Percentiles rank a stretch among this genome's conserved stretches.
Evolutionary conservation across 2,113 vertebrate species (phyloP).

Genomic region (Scolopax mira): DNA sequence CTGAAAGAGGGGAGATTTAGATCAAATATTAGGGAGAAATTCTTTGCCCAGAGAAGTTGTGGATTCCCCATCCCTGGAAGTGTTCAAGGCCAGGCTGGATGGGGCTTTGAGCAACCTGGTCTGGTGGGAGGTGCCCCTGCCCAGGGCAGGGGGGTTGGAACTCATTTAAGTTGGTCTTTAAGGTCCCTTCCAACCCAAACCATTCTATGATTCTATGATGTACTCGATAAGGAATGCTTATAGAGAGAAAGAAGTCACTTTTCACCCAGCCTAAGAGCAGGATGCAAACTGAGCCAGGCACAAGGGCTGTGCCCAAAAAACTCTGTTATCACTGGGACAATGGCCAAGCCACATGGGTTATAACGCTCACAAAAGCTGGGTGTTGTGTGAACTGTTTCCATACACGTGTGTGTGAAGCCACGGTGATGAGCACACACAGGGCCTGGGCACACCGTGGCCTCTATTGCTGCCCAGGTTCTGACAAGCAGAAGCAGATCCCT

Average conservation of each 20-base stretch:
- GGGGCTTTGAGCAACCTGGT: too few species aligned
- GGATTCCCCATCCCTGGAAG: too few species aligned
- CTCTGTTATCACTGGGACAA: background rate
- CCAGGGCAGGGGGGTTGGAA: too few species aligned
- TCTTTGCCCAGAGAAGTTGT: too few species aligned
- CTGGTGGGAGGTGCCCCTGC: too few species aligned
- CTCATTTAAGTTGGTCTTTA: too few species aligned
- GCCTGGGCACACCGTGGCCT: accelerated
- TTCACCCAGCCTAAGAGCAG: too few species aligned
- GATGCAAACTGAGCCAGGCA: background rate
- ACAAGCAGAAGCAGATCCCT: background rate
- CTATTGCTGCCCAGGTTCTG: accelerated
- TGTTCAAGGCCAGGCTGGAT: too few species aligned
- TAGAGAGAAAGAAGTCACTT: background rate
- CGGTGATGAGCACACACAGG: background rate
- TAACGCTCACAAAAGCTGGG: background rate
- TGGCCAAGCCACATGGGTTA: background rate
- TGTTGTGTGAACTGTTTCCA: background rate
- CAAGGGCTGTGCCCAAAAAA: background rate
- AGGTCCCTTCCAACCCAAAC: too few species aligned
- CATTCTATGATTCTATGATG: background rate
- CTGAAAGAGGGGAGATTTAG: too few species aligned
- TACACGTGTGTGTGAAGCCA: accelerated
- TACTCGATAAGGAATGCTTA: background rate
- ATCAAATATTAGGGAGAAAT: too few species aligned